Evolutionary conservation across 2,888 invertebrate genomes (phyloP).

Genomic region (Syritta pipiens): DNA sequence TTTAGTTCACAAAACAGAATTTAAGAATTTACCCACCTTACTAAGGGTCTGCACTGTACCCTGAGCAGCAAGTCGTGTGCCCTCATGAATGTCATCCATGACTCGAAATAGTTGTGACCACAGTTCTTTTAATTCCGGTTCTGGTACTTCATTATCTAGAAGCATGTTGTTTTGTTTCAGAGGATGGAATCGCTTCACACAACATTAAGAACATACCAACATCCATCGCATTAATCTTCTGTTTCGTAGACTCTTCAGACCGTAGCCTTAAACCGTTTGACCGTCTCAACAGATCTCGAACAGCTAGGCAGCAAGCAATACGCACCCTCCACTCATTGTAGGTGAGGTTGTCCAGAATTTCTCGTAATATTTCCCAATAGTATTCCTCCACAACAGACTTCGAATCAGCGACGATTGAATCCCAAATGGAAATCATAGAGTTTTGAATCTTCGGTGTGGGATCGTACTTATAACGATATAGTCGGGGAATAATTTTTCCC

Average conservation of each 20-base stretch:
- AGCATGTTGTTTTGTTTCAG: not conserved
- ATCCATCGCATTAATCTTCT: constrained; percentile 70
- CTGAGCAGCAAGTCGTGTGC: constrained; percentile 87
- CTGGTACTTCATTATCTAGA: constrained; percentile 75
- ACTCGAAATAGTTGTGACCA: constrained; percentile 93
- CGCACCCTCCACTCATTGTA: constrained; percentile 93
- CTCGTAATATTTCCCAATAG: constrained; percentile 82
- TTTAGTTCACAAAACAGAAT: constrained; percentile 15
- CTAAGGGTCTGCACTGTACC: constrained; percentile 86
- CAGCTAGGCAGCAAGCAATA: constrained; percentile 93
- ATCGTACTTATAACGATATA: constrained; percentile 92
- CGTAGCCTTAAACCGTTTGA: constrained; percentile 77
- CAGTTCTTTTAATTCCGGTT: constrained; percentile 77
- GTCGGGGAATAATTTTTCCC: constrained; percentile 91
- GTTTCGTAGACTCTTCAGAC: constrained; percentile 73
- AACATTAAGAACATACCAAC: constrained; percentile 69
- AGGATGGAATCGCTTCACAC: not conserved
- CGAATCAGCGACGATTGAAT: constrained; percentile 91
- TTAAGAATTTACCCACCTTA: constrained; percentile 81
- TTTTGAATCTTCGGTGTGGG: constrained; percentile 94
- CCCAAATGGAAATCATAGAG: constrained; percentile 97
- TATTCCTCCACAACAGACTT: constrained; percentile 85
- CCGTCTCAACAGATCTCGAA: constrained; percentile 90
- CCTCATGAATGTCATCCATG: constrained; percentile 97
- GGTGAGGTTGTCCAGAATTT: constrained; percentile 89